Base-by-base conservation (phyloP, 2,797 vertebrate species). In the Urocyon cinereoargenteus region DNA sequence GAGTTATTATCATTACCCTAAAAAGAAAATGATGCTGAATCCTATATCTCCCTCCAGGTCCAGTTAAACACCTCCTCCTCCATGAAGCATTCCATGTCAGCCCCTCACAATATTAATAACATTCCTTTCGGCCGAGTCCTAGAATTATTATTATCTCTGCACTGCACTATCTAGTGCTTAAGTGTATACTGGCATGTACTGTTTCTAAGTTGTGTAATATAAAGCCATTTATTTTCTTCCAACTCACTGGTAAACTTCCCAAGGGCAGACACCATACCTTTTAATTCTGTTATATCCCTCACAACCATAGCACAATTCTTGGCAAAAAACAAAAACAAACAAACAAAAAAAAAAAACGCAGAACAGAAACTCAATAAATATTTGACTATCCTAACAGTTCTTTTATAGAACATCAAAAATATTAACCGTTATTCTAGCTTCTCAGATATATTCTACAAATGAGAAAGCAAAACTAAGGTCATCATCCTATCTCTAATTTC, bases 281-380 rank as follows among this genome's bases (percentile, higher is more conserved):
- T 36, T 68, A 53, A 51, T 34, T 81, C 70, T 73, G 18, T 93
- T 16, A 34, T 75, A 90, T 59, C 22, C 51, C 59, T 85, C 26
- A 66, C 15, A 66, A 21, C 28, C 31, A 51, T 19, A 92, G 24
- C 21, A 16, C 24, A 28, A 15, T 88, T 72, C 59, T 89, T 21
- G 4, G 28, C 66, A 91, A 84, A 95, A 82, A 45, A 45, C 7
- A 45, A 40, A 5, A 40, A 40, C 5, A 5, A 40, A n/a, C n/a
- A n/a, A n/a, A n/a, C 66, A 91, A 84, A 95, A 82, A 89, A 84
- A 95, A 82, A 94, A 96, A 81, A 21, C 21, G 55, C 51, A 84
- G 24, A 81, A 34, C 10, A 88, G 77, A 94, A 97, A 91, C 90
- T 53, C 22, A 95, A 57, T 77, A 72, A 73, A 64, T 14, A 51